A percentile compares a stretch with the other conserved stretches of the same genome.
Conservation (phyloP, 2,888 invertebrate genomes). For the Synergus laeviventris region DNA sequence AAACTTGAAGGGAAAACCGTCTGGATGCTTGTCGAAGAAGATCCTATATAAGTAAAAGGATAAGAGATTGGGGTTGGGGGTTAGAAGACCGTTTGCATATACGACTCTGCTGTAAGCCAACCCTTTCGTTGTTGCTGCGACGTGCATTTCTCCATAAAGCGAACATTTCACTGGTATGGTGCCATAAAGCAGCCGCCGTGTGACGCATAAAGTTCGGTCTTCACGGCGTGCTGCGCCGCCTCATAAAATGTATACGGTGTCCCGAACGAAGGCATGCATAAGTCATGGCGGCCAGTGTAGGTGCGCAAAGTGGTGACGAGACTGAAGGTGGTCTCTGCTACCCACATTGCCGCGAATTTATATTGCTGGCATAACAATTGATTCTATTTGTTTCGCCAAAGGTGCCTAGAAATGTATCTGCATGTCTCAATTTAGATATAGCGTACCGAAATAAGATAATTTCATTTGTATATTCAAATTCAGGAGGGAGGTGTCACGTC, state of each 20-base stretch:
- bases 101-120: conserved; percentile 48
- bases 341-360: conserved; percentile 12
- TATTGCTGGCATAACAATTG: not conserved
- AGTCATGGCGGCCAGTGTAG: conserved; percentile 45
- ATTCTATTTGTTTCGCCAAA: not conserved
- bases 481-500: not conserved
- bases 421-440: no score
- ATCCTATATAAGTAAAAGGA: not conserved
- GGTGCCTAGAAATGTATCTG: no score
- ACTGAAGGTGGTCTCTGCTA: not conserved
- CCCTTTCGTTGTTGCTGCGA: conserved; percentile 47
- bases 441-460: not conserved
- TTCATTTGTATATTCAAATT: not conserved
- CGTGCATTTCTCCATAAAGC: conserved; percentile 55
- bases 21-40: not conserved
- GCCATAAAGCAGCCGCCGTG: conserved; percentile 55
- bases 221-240: conserved; percentile 51
- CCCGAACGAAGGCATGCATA: conserved; percentile 51
- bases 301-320: conserved; percentile 16
- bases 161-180: conserved; percentile 55
- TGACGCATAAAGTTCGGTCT: conserved; percentile 57
- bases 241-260: conserved; percentile 55
- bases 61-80: not conserved
- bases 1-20: not conserved
- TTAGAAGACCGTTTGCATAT: conserved; percentile 29